phyloP scores from a whole-genome alignment of 2,888 invertebrate genomes.

The Abrostola triplasia region DNA sequence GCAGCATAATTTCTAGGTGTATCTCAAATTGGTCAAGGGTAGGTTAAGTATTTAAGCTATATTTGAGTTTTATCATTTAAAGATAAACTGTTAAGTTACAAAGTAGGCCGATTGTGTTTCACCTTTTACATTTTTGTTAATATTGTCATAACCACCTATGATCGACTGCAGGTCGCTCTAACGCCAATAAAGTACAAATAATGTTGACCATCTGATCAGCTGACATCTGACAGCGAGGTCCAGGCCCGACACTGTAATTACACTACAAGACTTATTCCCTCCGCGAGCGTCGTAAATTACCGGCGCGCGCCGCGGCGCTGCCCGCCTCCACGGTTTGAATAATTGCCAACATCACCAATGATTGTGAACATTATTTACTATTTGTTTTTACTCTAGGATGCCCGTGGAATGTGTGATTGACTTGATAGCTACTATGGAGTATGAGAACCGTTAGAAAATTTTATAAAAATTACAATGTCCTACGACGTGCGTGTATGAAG shows the following conservation, averaged over 20 bases:
- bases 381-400: constrained; percentile 6
- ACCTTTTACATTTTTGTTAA: too few species aligned
- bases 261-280: constrained; percentile 18
- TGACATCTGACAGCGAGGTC: constrained; percentile 7
- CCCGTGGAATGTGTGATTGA: background rate
- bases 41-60: too few species aligned
- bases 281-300: constrained; percentile 23
- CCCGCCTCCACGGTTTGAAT: constrained; percentile 14
- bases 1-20: too few species aligned
- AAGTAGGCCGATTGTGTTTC: too few species aligned
- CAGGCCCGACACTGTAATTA: constrained; percentile 18
- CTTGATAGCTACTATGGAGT: background rate
- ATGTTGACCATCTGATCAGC: constrained; percentile 3
- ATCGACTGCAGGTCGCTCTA: background rate
- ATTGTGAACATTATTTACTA: constrained; percentile 8
- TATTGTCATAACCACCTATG: too few species aligned
- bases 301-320: background rate
- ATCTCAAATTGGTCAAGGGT: too few species aligned
- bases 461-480: too few species aligned
- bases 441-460: background rate
- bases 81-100: too few species aligned
- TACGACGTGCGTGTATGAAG: too few species aligned
- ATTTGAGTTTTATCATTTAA: too few species aligned
- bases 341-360: constrained; percentile 17
- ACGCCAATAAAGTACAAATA: background rate